Conservation (phyloP, 2,113 vertebrate species). For the Calidris pugnax region DNA sequence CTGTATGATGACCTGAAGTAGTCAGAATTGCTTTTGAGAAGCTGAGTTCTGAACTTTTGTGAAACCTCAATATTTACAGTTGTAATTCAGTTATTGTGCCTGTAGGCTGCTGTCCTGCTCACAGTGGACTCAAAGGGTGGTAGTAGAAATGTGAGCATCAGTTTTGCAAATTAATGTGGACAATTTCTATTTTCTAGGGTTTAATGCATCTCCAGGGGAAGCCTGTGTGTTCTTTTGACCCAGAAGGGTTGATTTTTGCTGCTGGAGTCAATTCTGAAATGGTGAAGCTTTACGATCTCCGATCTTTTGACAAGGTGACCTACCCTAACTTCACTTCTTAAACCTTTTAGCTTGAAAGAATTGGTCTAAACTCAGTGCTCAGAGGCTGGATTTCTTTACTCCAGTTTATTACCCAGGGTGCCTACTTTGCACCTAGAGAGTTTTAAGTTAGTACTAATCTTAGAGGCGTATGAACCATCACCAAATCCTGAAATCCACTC, state of each 20-base stretch:
- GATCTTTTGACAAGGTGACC: conserved; percentile 96
- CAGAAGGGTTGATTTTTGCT: conserved; percentile 97
- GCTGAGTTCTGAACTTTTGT: neutral
- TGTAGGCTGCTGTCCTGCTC: neutral
- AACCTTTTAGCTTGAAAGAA: neutral
- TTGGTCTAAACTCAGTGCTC: neutral
- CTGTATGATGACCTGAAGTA: neutral
- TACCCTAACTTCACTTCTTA: neutral
- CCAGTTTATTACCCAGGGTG: neutral
- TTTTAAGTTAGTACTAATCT: neutral
- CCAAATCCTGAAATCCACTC: neutral
- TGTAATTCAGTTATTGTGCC: neutral
- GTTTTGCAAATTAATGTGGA: neutral
- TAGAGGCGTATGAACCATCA: fast-evolving
- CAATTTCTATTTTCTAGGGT: conserved; percentile 75
- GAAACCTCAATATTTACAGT: neutral
- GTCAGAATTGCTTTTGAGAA: neutral
- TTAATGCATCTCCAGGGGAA: conserved; percentile 98
- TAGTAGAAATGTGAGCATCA: neutral
- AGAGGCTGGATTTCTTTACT: neutral
- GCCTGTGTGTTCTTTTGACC: conserved; percentile 97
- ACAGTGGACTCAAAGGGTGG: neutral
- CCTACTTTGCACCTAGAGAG: neutral
- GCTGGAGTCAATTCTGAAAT: conserved; percentile 98
- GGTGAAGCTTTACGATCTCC: conserved; percentile 98